phyloP scores from a whole-genome alignment of 2,113 vertebrate genomes.

The Colossoma macropomum region DNA sequence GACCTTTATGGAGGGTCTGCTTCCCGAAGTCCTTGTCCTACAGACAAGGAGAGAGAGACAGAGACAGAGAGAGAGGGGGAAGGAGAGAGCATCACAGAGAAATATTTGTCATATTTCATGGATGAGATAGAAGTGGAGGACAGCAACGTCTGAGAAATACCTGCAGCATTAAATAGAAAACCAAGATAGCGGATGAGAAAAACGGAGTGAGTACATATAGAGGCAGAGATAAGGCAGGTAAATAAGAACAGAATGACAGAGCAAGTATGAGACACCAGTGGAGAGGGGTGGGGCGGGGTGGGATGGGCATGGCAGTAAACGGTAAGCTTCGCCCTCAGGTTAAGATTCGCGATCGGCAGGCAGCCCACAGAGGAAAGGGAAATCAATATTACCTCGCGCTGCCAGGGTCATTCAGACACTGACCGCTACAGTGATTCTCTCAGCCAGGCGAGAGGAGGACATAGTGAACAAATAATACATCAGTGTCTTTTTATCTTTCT shows the following conservation, averaged over 20 bases:
- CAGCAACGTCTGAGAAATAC: not conserved
- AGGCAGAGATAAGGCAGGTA: not conserved
- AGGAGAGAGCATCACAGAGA: not conserved
- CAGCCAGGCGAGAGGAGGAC: not conserved
- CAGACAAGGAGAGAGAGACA: not conserved
- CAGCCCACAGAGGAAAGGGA: slow-evolving; percentile 9
- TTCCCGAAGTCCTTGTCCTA: slow-evolving; percentile 98
- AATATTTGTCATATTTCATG: not conserved
- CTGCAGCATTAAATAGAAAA: not conserved
- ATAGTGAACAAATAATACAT: slow-evolving; percentile 42
- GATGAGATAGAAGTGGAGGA: not conserved
- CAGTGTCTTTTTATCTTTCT: slow-evolving; percentile 32
- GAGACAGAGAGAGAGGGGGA: not conserved
- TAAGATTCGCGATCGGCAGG: slow-evolving; percentile 31
- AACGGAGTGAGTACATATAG: not conserved
- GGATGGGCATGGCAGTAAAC: not conserved
- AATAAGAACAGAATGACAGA: not conserved
- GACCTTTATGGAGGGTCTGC: slow-evolving; percentile 92
- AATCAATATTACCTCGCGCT: slow-evolving; percentile 38
- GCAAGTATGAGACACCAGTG: not conserved
- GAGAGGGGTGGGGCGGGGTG: not conserved
- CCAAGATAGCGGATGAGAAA: not conserved
- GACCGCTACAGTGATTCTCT: slow-evolving; percentile 13
- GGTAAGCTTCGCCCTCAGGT: slow-evolving; percentile 14
- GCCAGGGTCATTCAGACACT: not conserved